phyloP scores from a whole-genome alignment of 2,113 vertebrate species.

The Podarcis cretensis region DNA sequence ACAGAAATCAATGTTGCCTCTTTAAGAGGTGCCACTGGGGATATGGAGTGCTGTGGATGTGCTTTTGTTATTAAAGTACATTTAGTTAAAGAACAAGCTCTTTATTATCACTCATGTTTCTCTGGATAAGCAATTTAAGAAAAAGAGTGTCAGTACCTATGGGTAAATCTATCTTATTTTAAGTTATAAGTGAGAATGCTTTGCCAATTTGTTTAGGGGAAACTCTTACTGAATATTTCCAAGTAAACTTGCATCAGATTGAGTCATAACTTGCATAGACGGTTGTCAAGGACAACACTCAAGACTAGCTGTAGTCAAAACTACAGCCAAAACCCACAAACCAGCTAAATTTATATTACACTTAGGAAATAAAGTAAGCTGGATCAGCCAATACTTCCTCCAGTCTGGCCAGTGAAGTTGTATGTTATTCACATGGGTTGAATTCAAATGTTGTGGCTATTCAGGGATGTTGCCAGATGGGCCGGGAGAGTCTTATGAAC shows the following conservation, averaged over 20 bases:
- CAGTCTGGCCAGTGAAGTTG: background rate
- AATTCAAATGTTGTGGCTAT: background rate
- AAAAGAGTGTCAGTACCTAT: background rate
- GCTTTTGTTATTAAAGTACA: slow-evolving; percentile 4
- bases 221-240: background rate
- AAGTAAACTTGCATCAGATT: background rate
- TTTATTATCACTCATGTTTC: background rate
- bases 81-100: background rate
- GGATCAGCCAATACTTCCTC: background rate
- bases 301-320: background rate
- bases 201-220: too few relatives aligned
- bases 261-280: background rate
- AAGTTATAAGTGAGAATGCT: background rate
- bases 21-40: background rate
- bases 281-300: background rate
- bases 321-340: background rate
- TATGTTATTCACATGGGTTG: background rate
- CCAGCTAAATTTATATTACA: background rate
- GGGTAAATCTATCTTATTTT: background rate
- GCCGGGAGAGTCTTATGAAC: background rate
- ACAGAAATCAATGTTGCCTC: background rate
- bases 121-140: slow-evolving; percentile 1
- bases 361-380: background rate
- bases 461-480: background rate
- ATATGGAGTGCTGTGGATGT: background rate